Evolutionary conservation across 30 jellyfish, hydroid and myxozoan species (phyloP), one percentile per base, ranked within the genome.

Genomic region (Cassiopea xamachana): DNA sequence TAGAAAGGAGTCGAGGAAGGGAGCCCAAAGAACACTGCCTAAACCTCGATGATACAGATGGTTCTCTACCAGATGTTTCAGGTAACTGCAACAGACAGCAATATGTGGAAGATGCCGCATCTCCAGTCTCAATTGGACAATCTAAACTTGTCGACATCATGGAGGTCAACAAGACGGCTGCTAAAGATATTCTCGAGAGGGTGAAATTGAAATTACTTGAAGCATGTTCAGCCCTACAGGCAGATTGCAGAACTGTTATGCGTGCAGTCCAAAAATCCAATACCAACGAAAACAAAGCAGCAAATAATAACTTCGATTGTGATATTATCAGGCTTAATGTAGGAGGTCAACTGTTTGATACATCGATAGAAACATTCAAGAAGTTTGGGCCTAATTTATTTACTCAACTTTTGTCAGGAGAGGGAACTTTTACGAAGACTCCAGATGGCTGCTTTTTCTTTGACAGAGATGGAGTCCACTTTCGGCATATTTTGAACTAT

Each of bases 391-490:
- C 15, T 45, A 84, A 83, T 62, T 47, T 45, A 45, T 46, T 84
- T 1, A 48, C 84, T 69, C 60, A 7, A 39, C 51, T 84, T n/a
- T 72, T 84, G 44, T 46, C 73, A 15, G 92, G 92, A 16, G 14
- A 82, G 27, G 19, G 59, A 45, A 61, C 69, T 7, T n/a, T 84
- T 2, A 82, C 16, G 50, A 79, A 79, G 44, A 47, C 69, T 69
- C 1, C 59, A 19, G 83, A 84, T 68, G 92, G 92, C 1, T 44
- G 47, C 76, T 84, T 69, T 58, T 84, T 84, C 46, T 64, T 84
- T 50, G 92, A 84, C 70, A 48, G 92, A 16, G 76, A 72, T 50
- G 92, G 86, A 12, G 51, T 69, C 13, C 87, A 79, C 67, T 79
- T 79, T 79, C 75, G 87, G 19, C 87, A 79, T 39, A 79, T 79